These are phyloP conservation scores for Porites divaricata DNA, from an alignment of 92 coral and sea anemone species.

Conservation along the genomic window DNA sequence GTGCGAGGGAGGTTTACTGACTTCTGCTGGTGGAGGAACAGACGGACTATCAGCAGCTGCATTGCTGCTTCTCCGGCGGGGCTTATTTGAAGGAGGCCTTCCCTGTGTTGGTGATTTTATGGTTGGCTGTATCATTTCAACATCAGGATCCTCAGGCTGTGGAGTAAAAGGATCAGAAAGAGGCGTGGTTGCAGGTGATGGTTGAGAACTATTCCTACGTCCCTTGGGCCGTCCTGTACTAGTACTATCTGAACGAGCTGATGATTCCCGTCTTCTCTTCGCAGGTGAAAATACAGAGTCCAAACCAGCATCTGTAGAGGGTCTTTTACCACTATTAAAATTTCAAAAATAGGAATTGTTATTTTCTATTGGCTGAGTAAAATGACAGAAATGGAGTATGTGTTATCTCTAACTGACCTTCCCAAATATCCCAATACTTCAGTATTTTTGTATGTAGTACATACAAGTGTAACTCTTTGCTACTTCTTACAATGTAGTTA, in stretches of 20 bases:
- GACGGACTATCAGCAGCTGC: slow-evolving; percentile 85
- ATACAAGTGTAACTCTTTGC: too few species aligned
- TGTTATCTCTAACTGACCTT: too few species aligned
- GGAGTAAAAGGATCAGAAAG: slow-evolving; percentile 79
- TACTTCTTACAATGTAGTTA: too few species aligned
- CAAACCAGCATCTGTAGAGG: slow-evolving; percentile 60
- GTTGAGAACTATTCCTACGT: slow-evolving; percentile 79
- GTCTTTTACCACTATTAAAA: slow-evolving; percentile 71
- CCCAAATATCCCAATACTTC: too few species aligned
- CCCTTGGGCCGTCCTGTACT: slow-evolving; percentile 76
- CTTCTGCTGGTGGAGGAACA: slow-evolving; percentile 63
- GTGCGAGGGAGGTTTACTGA: slow-evolving; percentile 68
- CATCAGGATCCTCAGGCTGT: slow-evolving; percentile 78
- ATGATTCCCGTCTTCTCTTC: slow-evolving; percentile 87
- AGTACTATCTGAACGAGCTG: slow-evolving; percentile 81
- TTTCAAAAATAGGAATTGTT: not conserved
- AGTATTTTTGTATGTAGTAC: too few species aligned
- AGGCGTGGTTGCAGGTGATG: slow-evolving; percentile 78
- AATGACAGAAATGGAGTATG: too few species aligned
- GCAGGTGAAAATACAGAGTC: slow-evolving; percentile 79
- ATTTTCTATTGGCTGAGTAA: not conserved
- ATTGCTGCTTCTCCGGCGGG: slow-evolving; percentile 74
- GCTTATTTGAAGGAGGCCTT: slow-evolving; percentile 49
- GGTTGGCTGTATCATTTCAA: slow-evolving; percentile 58
- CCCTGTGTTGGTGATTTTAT: slow-evolving; percentile 81